Evolutionary conservation across 2,113 vertebrate species (phyloP).

Genomic region (Nibea albiflora): DNA sequence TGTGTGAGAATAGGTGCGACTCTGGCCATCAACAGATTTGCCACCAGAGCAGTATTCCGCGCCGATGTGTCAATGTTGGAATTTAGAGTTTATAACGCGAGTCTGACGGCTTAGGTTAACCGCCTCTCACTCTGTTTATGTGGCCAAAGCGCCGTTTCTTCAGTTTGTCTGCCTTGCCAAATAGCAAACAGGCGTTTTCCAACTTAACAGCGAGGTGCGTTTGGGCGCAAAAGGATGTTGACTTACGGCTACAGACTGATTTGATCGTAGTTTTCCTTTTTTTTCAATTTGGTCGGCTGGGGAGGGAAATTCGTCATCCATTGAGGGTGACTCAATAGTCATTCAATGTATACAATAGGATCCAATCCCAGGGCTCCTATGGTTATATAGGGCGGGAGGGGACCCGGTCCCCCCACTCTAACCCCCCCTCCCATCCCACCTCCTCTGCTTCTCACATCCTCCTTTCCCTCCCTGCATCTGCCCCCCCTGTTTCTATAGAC

Average conservation of each 20-base stretch:
- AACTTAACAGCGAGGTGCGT: slow-evolving; percentile 30
- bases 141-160: background rate
- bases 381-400: slow-evolving; percentile 63
- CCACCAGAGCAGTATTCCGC: background rate
- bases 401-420: background rate
- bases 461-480: slow-evolving; percentile 48
- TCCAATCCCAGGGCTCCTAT: slow-evolving; percentile 73
- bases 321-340: slow-evolving; percentile 67
- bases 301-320: slow-evolving; percentile 53
- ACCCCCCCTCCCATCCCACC: slow-evolving; percentile 29
- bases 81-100: slow-evolving; percentile 4
- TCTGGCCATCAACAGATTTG: slow-evolving; percentile 33
- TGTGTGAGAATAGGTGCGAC: background rate
- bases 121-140: background rate
- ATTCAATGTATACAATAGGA: slow-evolving; percentile 71
- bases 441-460: slow-evolving; percentile 30
- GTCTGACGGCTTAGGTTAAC: background rate
- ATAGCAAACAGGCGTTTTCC: slow-evolving; percentile 3
- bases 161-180: background rate
- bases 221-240: slow-evolving; percentile 54
- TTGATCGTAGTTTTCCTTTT: slow-evolving; percentile 33
- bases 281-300: slow-evolving; percentile 38
- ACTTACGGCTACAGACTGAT: slow-evolving; percentile 20
- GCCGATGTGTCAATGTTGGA: slow-evolving; percentile 36
- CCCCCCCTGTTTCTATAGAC: slow-evolving; percentile 35